Conservation (phyloP, 1,140 invertebrate genomes). For the Brachionus paranguensis region DNA sequence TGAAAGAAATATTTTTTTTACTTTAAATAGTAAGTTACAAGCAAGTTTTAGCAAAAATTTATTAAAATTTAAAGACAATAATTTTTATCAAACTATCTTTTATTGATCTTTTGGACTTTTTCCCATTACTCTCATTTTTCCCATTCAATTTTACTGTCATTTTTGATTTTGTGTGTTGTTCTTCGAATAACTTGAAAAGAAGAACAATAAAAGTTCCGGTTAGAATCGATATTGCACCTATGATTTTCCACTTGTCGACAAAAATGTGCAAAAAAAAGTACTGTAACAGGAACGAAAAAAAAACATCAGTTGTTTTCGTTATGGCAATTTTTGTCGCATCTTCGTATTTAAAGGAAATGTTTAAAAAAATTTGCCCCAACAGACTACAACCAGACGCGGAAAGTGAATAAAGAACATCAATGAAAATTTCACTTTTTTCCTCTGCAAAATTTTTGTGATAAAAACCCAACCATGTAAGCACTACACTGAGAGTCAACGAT, state of each 20-base stretch:
- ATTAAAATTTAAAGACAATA: conserved; percentile 6
- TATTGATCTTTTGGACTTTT: neutral
- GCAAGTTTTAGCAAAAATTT: no score
- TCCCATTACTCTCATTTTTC: neutral
- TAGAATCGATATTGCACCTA: neutral
- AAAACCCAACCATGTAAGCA: neutral
- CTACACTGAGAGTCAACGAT: neutral
- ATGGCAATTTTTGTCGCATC: conserved; percentile 36
- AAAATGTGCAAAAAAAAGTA: conserved; percentile 2
- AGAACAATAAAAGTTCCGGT: neutral
- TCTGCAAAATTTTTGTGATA: neutral
- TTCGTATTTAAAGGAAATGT: conserved; percentile 23
- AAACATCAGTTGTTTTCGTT: conserved; percentile 28
- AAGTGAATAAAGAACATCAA: conserved; percentile 33
- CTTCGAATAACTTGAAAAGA: neutral
- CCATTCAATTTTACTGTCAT: neutral
- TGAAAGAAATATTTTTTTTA: no score
- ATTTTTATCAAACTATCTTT: neutral
- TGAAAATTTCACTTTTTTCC: neutral
- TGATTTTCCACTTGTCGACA: neutral
- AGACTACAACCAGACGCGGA: neutral
- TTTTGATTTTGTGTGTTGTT: neutral
- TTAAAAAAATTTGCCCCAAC: conserved; percentile 15
- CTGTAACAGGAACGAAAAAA: conserved; percentile 16
- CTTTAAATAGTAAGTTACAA: no score